A percentile compares a stretch with the other conserved stretches of the same genome.
phyloP scores from a whole-genome alignment of 1,140 invertebrate genomes.

The Lamellibrachia luymesi region DNA sequence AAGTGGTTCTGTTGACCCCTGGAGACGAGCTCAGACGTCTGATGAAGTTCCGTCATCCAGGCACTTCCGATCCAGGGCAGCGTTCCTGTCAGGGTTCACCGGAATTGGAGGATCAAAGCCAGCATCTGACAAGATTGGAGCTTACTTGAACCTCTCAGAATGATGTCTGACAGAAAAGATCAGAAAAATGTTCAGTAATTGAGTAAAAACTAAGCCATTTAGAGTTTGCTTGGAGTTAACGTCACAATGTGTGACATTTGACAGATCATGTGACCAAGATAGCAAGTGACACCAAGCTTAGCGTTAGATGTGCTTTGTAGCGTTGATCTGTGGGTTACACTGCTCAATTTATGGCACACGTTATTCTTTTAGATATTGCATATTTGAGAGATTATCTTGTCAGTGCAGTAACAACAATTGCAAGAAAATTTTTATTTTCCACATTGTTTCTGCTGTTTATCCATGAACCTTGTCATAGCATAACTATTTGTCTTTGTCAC shows the following conservation, averaged over 20 bases:
- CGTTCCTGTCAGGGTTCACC: not conserved
- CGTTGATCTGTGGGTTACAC: not conserved
- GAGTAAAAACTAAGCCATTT: slow-evolving; percentile 5
- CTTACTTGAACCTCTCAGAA: not conserved
- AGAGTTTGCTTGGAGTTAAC: not conserved
- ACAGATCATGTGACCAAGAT: not conserved
- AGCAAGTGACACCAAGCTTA: not conserved
- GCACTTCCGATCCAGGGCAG: not conserved
- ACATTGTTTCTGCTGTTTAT: not conserved
- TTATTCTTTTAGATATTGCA: not conserved
- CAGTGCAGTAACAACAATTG: not conserved
- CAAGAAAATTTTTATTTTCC: not conserved
- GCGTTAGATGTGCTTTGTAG: not conserved
- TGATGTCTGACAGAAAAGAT: not conserved
- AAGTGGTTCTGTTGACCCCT: not conserved
- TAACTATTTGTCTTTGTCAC: too few relatives aligned
- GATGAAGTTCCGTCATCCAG: not conserved
- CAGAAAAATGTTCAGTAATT: not conserved
- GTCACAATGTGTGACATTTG: not conserved
- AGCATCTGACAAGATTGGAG: not conserved
- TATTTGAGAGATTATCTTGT: not conserved
- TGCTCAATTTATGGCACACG: not conserved
- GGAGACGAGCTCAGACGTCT: not conserved
- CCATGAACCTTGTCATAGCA: too few relatives aligned
- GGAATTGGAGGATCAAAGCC: not conserved